Evolutionary conservation across 2,888 invertebrate species (phyloP).

Genomic region (Habroteleia sp.): DNA sequence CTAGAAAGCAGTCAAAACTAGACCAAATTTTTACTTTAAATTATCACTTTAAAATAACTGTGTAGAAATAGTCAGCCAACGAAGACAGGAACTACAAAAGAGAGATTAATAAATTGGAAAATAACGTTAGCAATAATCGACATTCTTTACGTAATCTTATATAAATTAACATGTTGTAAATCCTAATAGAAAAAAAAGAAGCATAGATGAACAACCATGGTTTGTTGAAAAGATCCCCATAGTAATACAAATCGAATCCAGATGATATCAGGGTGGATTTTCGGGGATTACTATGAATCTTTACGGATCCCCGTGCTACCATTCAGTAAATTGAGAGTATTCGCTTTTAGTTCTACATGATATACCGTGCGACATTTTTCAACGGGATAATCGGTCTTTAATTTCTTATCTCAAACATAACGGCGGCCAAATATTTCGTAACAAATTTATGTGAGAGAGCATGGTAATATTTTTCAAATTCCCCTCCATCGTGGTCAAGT

Average conservation of each 20-base stretch:
- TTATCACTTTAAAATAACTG: too few relatives aligned
- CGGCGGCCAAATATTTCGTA: constrained; percentile 6
- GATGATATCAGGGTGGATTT: constrained; percentile 29
- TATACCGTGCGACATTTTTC: constrained; percentile 9
- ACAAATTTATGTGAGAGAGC: constrained; percentile 11
- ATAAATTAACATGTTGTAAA: too few relatives aligned
- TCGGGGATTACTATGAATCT: constrained; percentile 43
- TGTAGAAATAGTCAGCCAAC: too few relatives aligned
- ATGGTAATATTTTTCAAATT: neutral
- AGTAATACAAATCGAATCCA: constrained; percentile 34
- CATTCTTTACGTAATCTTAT: too few relatives aligned
- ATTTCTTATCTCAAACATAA: constrained; percentile 17
- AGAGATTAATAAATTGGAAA: too few relatives aligned
- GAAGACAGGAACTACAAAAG: too few relatives aligned
- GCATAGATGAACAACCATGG: neutral
- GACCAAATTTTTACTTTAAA: too few relatives aligned
- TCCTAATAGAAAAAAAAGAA: too few relatives aligned
- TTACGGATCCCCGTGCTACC: constrained; percentile 6
- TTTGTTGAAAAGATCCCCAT: constrained; percentile 15
- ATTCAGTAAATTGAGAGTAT: neutral
- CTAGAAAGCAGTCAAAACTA: too few relatives aligned
- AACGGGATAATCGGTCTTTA: constrained; percentile 26
- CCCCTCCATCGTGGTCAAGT: too few relatives aligned
- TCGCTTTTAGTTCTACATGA: constrained; percentile 5
- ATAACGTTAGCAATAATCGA: too few relatives aligned